Percentiles rank a stretch among this genome's conserved stretches.
phyloP scores from a whole-genome alignment of 2,113 vertebrate species.

The Australoheros scitulus region DNA sequence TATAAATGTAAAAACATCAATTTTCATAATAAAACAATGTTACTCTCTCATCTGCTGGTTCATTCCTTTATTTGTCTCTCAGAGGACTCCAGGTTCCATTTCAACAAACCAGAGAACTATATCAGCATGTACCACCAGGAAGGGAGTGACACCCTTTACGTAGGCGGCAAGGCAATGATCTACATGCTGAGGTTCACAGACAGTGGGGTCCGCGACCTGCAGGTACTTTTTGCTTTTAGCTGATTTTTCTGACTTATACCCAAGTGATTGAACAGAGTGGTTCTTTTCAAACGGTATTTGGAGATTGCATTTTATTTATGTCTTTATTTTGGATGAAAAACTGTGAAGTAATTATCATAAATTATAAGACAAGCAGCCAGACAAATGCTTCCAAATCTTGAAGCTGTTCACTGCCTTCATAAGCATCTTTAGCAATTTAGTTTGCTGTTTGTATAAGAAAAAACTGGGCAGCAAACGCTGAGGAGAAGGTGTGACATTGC shows the following conservation, averaged over 20 bases:
- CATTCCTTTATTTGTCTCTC: slow-evolving; percentile 23
- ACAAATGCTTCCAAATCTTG: not conserved
- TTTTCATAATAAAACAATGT: not conserved
- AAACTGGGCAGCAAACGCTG: too few relatives aligned
- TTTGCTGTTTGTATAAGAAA: not conserved
- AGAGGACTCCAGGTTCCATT: slow-evolving; percentile 78
- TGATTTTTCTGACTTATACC: not conserved
- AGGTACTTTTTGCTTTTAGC: slow-evolving; percentile 60
- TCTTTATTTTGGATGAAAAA: not conserved
- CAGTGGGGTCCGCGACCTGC: slow-evolving; percentile 66
- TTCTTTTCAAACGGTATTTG: not conserved
- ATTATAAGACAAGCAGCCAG: not conserved
- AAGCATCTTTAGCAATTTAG: not conserved
- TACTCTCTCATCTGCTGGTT: not conserved
- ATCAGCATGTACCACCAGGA: slow-evolving; percentile 80
- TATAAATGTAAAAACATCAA: not conserved
- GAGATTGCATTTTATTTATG: not conserved
- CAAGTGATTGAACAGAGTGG: not conserved
- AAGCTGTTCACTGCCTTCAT: not conserved
- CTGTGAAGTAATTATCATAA: not conserved
- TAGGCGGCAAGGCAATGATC: slow-evolving; percentile 78
- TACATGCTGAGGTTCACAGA: slow-evolving; percentile 78
- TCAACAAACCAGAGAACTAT: slow-evolving; percentile 77
- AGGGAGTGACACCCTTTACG: slow-evolving; percentile 76
- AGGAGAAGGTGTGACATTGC: too few relatives aligned